A percentile compares a stretch with the other conserved stretches of the same genome.
Evolutionary conservation across 2,113 vertebrate species (phyloP).

Genomic region (Caloenas nicobarica): DNA sequence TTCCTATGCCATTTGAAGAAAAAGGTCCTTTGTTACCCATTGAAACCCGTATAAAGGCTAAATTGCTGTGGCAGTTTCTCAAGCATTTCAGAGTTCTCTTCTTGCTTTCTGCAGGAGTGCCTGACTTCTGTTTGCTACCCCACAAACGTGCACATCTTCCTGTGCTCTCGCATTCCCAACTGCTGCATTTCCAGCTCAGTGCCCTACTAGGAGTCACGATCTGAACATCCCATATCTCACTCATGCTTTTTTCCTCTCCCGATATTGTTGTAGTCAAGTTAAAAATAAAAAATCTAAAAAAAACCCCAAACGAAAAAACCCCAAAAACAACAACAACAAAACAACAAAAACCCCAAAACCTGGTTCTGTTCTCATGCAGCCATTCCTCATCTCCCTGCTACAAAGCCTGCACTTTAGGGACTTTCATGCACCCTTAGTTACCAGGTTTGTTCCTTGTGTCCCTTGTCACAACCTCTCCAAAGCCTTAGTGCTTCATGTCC

Average conservation of each 20-base stretch:
- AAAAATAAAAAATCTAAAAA: background rate
- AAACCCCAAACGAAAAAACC: too few species aligned
- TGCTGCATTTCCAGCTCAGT: accelerated
- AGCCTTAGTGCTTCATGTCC: background rate
- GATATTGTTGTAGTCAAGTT: background rate
- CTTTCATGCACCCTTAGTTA: background rate
- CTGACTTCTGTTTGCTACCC: background rate
- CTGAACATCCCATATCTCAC: background rate
- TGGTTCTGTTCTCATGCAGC: background rate
- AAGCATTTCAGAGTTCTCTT: background rate
- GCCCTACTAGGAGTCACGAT: background rate
- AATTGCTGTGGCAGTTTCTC: background rate
- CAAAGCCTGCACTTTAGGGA: background rate
- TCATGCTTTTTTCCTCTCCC: background rate
- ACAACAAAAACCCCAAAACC: too few species aligned
- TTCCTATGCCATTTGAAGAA: background rate
- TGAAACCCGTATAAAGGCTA: background rate
- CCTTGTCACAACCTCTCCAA: background rate
- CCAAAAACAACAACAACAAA: too few species aligned
- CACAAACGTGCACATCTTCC: background rate
- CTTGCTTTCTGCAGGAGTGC: background rate
- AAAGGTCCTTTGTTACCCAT: background rate
- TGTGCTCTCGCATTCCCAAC: background rate
- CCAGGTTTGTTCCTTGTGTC: background rate
- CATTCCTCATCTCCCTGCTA: background rate